Conservation (phyloP, 1,140 invertebrate genomes). For the Rhyzopertha dominica region DNA sequence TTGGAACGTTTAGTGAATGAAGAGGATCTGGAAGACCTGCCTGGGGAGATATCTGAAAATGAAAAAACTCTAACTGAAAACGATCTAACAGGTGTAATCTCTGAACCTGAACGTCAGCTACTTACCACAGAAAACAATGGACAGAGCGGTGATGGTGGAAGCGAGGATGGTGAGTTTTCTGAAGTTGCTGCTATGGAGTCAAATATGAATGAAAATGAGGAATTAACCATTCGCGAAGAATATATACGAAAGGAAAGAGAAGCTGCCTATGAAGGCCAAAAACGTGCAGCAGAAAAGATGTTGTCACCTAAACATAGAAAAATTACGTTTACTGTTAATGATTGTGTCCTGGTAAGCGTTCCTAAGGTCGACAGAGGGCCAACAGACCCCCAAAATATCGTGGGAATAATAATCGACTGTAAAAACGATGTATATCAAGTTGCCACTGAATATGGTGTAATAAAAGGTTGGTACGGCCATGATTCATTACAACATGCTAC, state of each 20-base stretch:
- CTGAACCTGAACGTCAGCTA: background rate
- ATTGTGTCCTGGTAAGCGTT: slow-evolving; percentile 26
- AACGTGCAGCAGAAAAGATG: slow-evolving; percentile 32
- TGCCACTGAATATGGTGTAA: slow-evolving; percentile 24
- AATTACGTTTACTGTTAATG: slow-evolving; percentile 21
- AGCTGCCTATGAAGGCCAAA: slow-evolving; percentile 21
- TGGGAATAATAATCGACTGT: slow-evolving; percentile 25
- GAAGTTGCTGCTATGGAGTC: slow-evolving; percentile 11
- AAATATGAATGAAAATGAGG: slow-evolving; percentile 17
- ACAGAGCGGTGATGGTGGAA: background rate
- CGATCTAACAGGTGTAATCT: slow-evolving; percentile 17
- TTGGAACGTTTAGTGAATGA: no score
- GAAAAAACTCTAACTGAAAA: slow-evolving; percentile 25
- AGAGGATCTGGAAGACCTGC: no score
- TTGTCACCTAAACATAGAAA: slow-evolving; percentile 20
- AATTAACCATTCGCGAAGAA: slow-evolving; percentile 25
- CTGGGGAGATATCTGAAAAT: slow-evolving; percentile 15
- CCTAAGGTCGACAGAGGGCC: slow-evolving; percentile 29
- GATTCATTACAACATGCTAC: no score
- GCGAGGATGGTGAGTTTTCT: slow-evolving; percentile 2
- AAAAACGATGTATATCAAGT: slow-evolving; percentile 28
- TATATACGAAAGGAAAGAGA: slow-evolving; percentile 22
- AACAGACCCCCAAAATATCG: slow-evolving; percentile 24
- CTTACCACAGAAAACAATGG: background rate
- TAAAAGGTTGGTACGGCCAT: slow-evolving; percentile 33